A percentile compares a stretch with the other conserved stretches of the same genome.
These are phyloP conservation scores for Varanus komodoensis DNA, from an alignment of 2,113 vertebrate genomes.

Conservation along the genomic window DNA sequence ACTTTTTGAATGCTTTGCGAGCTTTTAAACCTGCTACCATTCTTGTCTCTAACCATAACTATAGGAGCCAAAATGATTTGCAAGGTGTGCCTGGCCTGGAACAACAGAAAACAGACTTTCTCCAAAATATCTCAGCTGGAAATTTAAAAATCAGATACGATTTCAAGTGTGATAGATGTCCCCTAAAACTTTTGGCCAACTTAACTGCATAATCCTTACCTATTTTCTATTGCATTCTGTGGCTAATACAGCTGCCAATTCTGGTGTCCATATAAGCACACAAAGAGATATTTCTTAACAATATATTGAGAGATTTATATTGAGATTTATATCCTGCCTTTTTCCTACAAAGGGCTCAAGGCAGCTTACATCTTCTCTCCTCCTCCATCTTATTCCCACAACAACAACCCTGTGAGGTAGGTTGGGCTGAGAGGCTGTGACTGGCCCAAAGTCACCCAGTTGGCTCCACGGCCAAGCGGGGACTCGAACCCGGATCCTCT, in stretches of 20 bases:
- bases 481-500: too few species aligned
- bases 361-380: too few species aligned
- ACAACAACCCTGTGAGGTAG: too few species aligned
- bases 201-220: background rate
- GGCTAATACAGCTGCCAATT: background rate
- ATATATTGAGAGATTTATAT: too few species aligned
- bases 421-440: too few species aligned
- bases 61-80: background rate
- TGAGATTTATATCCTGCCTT: too few species aligned
- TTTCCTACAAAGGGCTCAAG: too few species aligned
- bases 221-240: background rate
- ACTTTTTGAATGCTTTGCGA: background rate
- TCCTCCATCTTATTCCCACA: too few species aligned
- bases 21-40: background rate
- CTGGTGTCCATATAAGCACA: constrained; percentile 2
- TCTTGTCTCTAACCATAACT: background rate
- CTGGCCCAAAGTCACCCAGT: too few species aligned
- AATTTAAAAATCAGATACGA: background rate
- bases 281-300: background rate
- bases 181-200: background rate
- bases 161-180: constrained; percentile 10
- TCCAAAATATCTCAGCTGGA: background rate
- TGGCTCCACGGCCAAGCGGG: too few species aligned
- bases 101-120: background rate
- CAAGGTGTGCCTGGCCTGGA: background rate